Evolutionary conservation across 2,113 vertebrate genomes (phyloP), one percentile per base, ranked within the genome.

Genomic region (Andinoacara biseriatus): DNA sequence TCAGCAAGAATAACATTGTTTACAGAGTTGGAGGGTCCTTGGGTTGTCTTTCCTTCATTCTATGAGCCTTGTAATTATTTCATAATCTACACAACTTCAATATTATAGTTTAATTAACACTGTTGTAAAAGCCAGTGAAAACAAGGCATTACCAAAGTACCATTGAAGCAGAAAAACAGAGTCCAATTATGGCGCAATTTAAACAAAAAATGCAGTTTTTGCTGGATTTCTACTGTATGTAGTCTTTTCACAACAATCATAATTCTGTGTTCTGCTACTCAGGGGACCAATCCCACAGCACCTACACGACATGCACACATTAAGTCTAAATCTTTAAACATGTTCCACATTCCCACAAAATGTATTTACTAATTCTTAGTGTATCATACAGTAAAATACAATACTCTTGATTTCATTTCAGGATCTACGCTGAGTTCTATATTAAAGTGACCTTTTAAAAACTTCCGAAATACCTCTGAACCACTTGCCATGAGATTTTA

Each of bases 21-120:
- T 93, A 87, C 85, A 3, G 69, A 88, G 78, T 63, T 76, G 38
- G 35, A 80, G 65, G 85, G 83, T 91, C 87, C 77, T 88, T 87
- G 84, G 84, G 35, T 86, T 81, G 86, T 81, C 80, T 88, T 74
- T 82, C 78, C 58, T 17, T 85, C 57, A 56, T 80, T 78, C 58
- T 86, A 61, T 81, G 22, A 81, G 84, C 49, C 26, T 43, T 38
- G 63, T 59, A 87, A 80, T 75, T 80, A 76, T 82, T 82, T 77
- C 24, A 76, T 63, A 67, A 84, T 89, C 72, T 80, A 58, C 80
- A 72, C 29, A 57, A 85, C 58, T 88, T 87, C 49, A 81, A 14
- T 67, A 81, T 78, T 49, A 76, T 3, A 33, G 74, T 85, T 84
- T 49, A 76, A 91, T 91, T 86, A 87, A 75, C 62, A 57, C 2